These are phyloP conservation scores for Centroberyx gerrardi DNA, from an alignment of 2,797 vertebrate genomes.

Conservation along the genomic window DNA sequence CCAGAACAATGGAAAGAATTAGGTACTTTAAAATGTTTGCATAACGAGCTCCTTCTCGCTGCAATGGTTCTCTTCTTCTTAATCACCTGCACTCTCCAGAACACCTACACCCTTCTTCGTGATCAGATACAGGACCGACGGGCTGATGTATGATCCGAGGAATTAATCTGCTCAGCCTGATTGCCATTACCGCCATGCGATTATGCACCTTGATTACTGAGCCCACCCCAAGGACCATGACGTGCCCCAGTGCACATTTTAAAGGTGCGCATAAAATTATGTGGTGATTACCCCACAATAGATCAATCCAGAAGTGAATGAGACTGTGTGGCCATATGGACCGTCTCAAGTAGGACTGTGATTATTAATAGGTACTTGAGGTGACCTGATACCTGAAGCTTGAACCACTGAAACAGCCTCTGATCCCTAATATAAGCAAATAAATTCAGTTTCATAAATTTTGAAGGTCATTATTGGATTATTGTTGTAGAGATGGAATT, in stretches of 20 bases:
- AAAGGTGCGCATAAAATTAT: slow-evolving; percentile 87
- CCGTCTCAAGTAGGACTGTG: slow-evolving; percentile 88
- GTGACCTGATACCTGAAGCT: slow-evolving; percentile 81
- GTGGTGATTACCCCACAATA: slow-evolving; percentile 88
- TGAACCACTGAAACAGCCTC: slow-evolving; percentile 65
- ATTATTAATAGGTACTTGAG: slow-evolving; percentile 89
- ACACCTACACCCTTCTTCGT: slow-evolving; percentile 91
- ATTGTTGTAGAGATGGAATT: slow-evolving; percentile 83
- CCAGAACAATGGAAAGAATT: slow-evolving; percentile 83
- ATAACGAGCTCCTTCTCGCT: slow-evolving; percentile 86
- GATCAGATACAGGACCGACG: slow-evolving; percentile 84
- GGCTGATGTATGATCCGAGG: slow-evolving; percentile 82
- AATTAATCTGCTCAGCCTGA: slow-evolving; percentile 89
- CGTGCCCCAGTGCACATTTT: slow-evolving; percentile 81
- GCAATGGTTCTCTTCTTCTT: slow-evolving; percentile 82
- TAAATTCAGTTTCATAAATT: slow-evolving; percentile 77
- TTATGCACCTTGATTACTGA: slow-evolving; percentile 90
- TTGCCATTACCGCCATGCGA: slow-evolving; percentile 88
- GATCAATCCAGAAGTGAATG: slow-evolving; percentile 82
- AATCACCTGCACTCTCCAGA: slow-evolving; percentile 90
- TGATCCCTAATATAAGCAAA: slow-evolving; percentile 77
- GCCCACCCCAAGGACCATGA: slow-evolving; percentile 86
- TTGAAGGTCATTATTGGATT: slow-evolving; percentile 85
- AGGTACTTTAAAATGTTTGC: slow-evolving; percentile 87
- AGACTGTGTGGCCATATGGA: slow-evolving; percentile 82